Base-by-base conservation (phyloP, 2,888 invertebrate species). In the Phragmatobia fuliginosa region DNA sequence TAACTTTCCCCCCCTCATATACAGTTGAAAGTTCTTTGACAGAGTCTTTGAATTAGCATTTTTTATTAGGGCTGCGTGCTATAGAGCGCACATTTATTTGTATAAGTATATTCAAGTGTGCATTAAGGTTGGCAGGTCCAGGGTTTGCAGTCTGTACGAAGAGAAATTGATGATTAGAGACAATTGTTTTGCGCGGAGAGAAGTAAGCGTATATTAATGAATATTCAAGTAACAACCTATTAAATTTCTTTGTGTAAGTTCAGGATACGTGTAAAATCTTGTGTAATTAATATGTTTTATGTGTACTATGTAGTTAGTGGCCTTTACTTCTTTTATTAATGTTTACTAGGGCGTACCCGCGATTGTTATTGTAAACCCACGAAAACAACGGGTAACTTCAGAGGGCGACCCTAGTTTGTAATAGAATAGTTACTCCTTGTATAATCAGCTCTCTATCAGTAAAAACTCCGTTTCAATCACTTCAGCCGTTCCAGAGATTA, bases 41-140 rank as follows among this genome's bases (percentile, higher is more conserved):
- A 33, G 66, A 0, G 36, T 52, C 41, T n/a, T 52, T 21, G 18
- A 49, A 66, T 64, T 66, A 62, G 58, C 7, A 65, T 60, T 68
- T 68, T 74, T 71, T 58, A 62, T 70, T 73, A 76, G 76, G 74
- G 70, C 70, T 78, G n/a, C n/a, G 75, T 75, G 70, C 14, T 74
- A 33, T 67, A 75, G 73, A 80, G 86, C 85, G 85, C 85, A 88
- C 87, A 83, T 85, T 88, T 81, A 80, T 73, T 77, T 85, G 85
- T 87, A 87, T 83, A 82, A 85, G 78, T 86, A 85, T 82, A 82
- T 85, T 87, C 86, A 82, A 83, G 78, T 86, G 86, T 82, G 83
- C 86, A 88, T 87, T 88, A 88, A 87, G 89, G 88, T 86, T 87
- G 83, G 82, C 84, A 90, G 87, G 87, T 92, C 92, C 91, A 88